Evolutionary conservation across 2,888 invertebrate genomes (phyloP), one percentile per base, ranked within the genome.

Genomic region (Allacma fusca): DNA sequence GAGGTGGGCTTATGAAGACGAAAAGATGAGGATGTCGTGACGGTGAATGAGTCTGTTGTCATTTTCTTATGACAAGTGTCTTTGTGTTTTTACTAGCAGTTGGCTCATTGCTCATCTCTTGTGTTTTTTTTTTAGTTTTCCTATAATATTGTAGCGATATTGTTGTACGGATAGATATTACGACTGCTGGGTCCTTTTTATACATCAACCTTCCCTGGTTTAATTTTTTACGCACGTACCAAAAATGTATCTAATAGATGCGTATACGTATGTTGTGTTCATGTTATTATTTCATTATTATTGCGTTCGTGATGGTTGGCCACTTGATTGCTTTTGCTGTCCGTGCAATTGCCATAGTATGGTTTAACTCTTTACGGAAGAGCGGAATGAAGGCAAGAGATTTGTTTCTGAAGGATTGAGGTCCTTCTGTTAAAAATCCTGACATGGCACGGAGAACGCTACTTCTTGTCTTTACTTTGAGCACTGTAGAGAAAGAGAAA

Each of bases 11-110:
- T 40, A 40, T 40, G 40, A 40, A 40, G 40, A 40, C 40, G 59
- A 50, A 59, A 68, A 67, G 43, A 69, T 64, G 69, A 70, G 34
- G 67, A 59, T 78, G 78, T 76, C 76, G 76, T 73, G 76, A 79
- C 69, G 76, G 76, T 78, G 68, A 76, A 78, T 71, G 71, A 76
- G 78, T 78, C 78, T 72, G 43, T 72, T 71, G 70, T 67, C 67
- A 68, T 68, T 68, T 68, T 68, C 67, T 23, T 40, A 40, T 73
- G 76, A 77, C 72, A 77, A 77, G 77, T 77, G 77, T 77, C 73
- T 72, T 77, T 77, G 64, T 72, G 65, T 72, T 76, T 71, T 21
- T 28, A 29, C 67, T 34, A n/a, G 29, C 34, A 68, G 26, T 19
- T 19, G 28, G n/a, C 67, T n/a, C n/a, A 64, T 64, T 21, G 21